phyloP scores from a whole-genome alignment of 1,140 invertebrate genomes.

The Bombus huntii region DNA sequence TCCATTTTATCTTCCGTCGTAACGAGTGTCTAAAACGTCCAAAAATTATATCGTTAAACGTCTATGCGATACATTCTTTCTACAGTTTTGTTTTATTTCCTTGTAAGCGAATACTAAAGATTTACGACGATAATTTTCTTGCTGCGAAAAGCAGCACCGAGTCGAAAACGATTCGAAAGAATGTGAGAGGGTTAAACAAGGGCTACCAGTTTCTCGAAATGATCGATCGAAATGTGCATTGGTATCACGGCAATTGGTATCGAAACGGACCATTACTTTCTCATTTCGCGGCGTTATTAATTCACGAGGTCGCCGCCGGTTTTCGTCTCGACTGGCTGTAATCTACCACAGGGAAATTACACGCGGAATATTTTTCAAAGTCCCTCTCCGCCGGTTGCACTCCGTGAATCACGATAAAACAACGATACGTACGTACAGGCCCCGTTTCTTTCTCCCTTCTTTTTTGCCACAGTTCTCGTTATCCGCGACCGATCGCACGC shows the following conservation, averaged over 20 bases:
- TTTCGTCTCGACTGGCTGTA: not conserved
- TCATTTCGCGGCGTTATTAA: constrained; percentile 49
- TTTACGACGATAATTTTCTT: too few relatives aligned
- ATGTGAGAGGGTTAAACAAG: not conserved
- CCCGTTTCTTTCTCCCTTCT: not conserved
- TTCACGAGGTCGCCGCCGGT: constrained; percentile 19
- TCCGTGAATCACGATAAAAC: constrained; percentile 2
- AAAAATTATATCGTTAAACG: too few relatives aligned
- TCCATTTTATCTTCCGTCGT: too few relatives aligned
- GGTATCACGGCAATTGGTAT: not conserved
- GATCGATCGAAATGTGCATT: constrained; percentile 36
- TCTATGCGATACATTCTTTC: too few relatives aligned
- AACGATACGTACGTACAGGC: not conserved
- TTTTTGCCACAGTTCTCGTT: constrained; percentile 10
- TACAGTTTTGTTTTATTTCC: too few relatives aligned
- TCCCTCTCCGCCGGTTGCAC: not conserved
- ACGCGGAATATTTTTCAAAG: not conserved
- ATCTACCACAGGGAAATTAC: constrained; percentile 9
- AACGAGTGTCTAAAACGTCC: too few relatives aligned
- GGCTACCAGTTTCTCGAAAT: constrained; percentile 49
- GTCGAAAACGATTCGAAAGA: not conserved
- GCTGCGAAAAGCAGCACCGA: too few relatives aligned
- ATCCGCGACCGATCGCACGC: constrained; percentile 24
- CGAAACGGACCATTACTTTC: constrained; percentile 47
- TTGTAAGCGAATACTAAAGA: too few relatives aligned